Base-by-base conservation (phyloP, 35 echinoderm and acorn worm genomes). In the Stichopus chloronotus region DNA sequence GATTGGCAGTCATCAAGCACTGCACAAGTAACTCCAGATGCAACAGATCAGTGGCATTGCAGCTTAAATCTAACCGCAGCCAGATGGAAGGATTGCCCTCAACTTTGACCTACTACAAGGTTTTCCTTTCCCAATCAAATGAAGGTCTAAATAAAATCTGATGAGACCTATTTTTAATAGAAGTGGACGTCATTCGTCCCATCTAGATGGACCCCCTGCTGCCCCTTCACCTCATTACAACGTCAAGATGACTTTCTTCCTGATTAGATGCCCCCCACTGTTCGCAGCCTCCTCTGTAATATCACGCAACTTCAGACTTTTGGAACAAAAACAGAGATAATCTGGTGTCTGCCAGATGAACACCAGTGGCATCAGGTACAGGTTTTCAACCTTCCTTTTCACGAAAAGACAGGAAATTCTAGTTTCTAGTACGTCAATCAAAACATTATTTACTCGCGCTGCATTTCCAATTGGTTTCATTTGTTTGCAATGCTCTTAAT, bases 171-270 rank as follows among this genome's bases (percentile, higher is more conserved):
- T n/a, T 85, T 85, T 85, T 85, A 85, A 85, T 58, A 53, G 24
- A 85, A 58, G 55, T 60, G 52, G 82, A 85, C 82, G 22, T 56
- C 3, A 85, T 85, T 58, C 55, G 21, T 59, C 55, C 55, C 56
- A n/a, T 19, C 82, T 58, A 58, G 82, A 20, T 58, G 58, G 54
- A 56, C 56, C 55, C 52, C 82, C 82, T 85, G 82, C 82, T 85
- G 82, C 57, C 56, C 69, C 52, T 59, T 23, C 17, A 85, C 55
- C 82, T 85, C 82, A 85, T 85, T 85, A 85, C 82, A 85, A 85
- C 14, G 22, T 85, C 82, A 85, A 85, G 69, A 85, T 58, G 55
- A 53, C 82, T 59, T 58, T 58, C 55, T 58, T 58, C 55, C 22
- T 58, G 82, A 58, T 85, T 58, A 85, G 82, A 58, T 55, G 82